phyloP scores from a whole-genome alignment of 2,113 vertebrate genomes.

The Eudyptes chrysolophus region DNA sequence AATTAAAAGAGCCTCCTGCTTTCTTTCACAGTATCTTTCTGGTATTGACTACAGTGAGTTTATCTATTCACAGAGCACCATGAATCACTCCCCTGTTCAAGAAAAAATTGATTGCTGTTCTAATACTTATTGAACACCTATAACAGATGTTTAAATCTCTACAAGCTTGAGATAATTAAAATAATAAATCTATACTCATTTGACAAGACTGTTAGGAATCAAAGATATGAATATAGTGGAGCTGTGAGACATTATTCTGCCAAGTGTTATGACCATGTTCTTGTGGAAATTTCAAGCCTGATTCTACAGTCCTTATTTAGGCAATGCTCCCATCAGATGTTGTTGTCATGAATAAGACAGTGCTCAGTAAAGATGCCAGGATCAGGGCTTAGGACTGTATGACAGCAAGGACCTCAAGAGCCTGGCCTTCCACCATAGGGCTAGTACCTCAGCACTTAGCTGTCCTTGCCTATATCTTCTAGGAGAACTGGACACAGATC shows the following conservation, averaged over 20 bases:
- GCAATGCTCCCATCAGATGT: not conserved
- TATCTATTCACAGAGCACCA: conserved; percentile 34
- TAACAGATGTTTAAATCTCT: conserved; percentile 76
- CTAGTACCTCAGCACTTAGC: not conserved
- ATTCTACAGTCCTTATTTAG: not conserved
- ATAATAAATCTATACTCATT: conserved; percentile 73
- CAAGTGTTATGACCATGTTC: not conserved
- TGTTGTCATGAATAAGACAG: not conserved
- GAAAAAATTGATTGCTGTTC: conserved; percentile 71
- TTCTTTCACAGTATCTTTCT: conserved; percentile 34
- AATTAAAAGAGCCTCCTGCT: conserved; percentile 58
- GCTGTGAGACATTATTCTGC: not conserved
- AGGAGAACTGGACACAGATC: not conserved
- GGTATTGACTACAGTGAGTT: conserved; percentile 22
- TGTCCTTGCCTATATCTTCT: not conserved
- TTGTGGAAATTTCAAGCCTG: not conserved
- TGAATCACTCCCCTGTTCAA: conserved; percentile 66
- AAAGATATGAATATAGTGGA: conserved; percentile 59
- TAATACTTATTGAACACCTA: conserved; percentile 76
- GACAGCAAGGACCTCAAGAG: not conserved
- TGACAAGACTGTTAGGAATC: conserved; percentile 55
- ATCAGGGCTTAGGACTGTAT: not conserved
- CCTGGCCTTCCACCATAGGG: not conserved
- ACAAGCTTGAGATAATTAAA: conserved; percentile 72
- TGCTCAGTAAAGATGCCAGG: not conserved